Evolutionary conservation across 2,113 vertebrate genomes (phyloP), one percentile per base, ranked within the genome.

Genomic region (Engystomops pustulosus): DNA sequence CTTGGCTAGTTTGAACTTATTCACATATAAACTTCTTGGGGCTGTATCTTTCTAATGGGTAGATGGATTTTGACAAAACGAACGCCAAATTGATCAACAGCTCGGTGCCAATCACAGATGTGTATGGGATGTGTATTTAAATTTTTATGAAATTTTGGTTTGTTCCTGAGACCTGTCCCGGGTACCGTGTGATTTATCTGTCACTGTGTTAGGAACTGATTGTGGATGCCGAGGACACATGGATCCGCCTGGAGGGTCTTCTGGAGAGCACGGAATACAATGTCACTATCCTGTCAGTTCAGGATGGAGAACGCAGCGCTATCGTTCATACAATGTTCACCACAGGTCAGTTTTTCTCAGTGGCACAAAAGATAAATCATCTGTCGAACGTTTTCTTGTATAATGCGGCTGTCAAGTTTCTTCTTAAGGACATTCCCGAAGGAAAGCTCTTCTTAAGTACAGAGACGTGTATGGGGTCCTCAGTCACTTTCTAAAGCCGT

Each of bases 171-270:
- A 55, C 38, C 10, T 58, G 6, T 12, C 4, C 55, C 44, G 3
- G 53, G 27, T 11, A 36, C 55, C 14, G 8, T 51, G 11, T 27
- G 25, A 6, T 32, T 83, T 47, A 17, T 76, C 58, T 85, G 75
- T 80, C 47, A 32, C 23, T 83, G n/a, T 78, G 51, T 0, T 88
- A 99, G 98, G 98, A 99, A 92, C 91, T 99, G 90, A 99, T 98
- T 30, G 93, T 99, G 45, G 97, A 99, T 85, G 95, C 98, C 0
- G 98, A 99, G 85, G 98, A 99, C 91, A 99, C 96, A 0, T 99
- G 97, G 98, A 98, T 99, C 86, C 95, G 96, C 3, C 87, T 99
- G 80, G 98, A 99, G 87, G 98, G 97, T 6, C 94, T 99, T 20
- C 93, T 91, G 0, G 98, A 99, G 93, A 97, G 90, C 60, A 95